Evolutionary conservation across 2,797 vertebrate genomes (phyloP).

Genomic region (Pterois miles): DNA sequence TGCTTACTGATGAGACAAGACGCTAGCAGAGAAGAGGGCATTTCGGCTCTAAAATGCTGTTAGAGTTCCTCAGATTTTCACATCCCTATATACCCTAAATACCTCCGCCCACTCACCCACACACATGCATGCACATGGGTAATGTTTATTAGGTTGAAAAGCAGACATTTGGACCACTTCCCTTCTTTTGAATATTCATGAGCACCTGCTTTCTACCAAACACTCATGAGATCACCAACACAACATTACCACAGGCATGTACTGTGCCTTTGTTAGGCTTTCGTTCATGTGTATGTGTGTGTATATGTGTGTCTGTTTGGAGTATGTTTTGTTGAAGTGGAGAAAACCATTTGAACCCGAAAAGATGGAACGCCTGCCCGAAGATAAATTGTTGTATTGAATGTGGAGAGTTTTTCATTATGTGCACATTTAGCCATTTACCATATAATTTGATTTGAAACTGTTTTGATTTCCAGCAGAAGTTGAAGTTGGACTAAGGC

Average conservation of each 20-base stretch:
- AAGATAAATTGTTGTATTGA: not conserved
- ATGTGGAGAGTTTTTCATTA: not conserved
- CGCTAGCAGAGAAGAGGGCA: not conserved
- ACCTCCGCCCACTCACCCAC: not conserved
- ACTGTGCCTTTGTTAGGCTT: not conserved
- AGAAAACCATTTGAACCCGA: not conserved
- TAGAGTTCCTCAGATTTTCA: constrained; percentile 4
- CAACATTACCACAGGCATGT: constrained; percentile 26
- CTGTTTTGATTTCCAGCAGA: not conserved
- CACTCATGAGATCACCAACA: constrained; percentile 40
- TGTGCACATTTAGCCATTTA: not conserved
- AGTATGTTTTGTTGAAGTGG: not conserved
- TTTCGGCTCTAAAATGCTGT: constrained; percentile 11
- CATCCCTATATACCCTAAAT: not conserved
- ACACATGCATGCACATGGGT: constrained; percentile 15
- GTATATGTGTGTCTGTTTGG: not conserved
- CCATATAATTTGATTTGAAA: not conserved
- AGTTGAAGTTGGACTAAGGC: not conserved
- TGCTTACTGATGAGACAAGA: constrained; percentile 31
- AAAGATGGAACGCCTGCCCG: not conserved
- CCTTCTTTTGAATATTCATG: constrained; percentile 68
- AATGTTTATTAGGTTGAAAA: constrained; percentile 48
- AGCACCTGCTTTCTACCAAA: constrained; percentile 65
- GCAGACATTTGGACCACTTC: constrained; percentile 51
- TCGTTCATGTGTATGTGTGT: not conserved